Evolutionary conservation across 2,797 vertebrate species (phyloP).

Genomic region (Falco naumanni): DNA sequence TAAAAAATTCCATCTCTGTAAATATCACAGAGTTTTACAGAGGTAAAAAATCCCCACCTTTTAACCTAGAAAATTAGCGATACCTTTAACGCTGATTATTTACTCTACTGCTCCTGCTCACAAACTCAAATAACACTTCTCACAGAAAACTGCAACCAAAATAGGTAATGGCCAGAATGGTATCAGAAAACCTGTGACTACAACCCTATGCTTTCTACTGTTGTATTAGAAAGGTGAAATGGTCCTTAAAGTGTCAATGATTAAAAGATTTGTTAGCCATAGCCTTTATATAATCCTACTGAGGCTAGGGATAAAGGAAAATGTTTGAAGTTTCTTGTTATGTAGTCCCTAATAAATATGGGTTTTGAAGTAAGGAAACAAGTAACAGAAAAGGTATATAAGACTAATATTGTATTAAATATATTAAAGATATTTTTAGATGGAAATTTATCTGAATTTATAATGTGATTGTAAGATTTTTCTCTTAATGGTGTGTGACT

Average conservation of each 20-base stretch:
- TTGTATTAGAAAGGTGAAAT: background rate
- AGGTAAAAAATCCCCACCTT: background rate
- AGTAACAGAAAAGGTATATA: background rate
- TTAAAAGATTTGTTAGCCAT: background rate
- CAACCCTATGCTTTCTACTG: fast-evolving
- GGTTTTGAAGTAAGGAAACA: background rate
- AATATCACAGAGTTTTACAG: background rate
- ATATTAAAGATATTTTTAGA: background rate
- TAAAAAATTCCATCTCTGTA: background rate
- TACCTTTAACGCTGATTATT: background rate
- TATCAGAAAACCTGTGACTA: background rate
- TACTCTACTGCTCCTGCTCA: background rate
- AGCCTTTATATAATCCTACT: background rate
- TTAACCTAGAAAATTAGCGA: background rate
- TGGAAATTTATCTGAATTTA: background rate
- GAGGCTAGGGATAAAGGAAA: background rate
- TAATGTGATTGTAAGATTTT: background rate
- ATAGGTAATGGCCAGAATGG: background rate
- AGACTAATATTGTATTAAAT: background rate
- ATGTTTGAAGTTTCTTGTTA: background rate
- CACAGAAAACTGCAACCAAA: background rate
- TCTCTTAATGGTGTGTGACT: background rate
- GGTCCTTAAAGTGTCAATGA: background rate
- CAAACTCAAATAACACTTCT: background rate
- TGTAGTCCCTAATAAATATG: background rate